These are phyloP conservation scores for Cepphus grylle DNA, from an alignment of 2,113 vertebrate genomes.

Conservation along the genomic window DNA sequence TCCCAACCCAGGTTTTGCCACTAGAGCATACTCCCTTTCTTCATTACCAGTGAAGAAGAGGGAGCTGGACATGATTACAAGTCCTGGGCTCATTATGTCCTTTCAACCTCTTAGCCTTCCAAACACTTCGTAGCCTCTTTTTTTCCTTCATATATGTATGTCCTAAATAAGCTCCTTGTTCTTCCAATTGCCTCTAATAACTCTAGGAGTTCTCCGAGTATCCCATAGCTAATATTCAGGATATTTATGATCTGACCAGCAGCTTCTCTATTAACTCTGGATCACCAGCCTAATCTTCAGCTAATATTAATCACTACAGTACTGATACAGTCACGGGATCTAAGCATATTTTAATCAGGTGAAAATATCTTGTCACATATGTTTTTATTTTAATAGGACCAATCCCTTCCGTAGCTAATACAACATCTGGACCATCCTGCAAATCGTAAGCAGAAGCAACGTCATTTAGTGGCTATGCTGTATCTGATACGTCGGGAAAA, in stretches of 20 bases:
- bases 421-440: neutral
- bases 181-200: neutral
- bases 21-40: neutral
- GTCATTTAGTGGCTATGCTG: neutral
- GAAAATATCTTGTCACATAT: neutral
- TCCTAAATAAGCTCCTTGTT: neutral
- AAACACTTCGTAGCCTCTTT: rapidly evolving
- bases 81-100: neutral
- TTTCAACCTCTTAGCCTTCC: neutral
- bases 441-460: neutral
- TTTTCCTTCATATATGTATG: neutral
- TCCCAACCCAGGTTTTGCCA: neutral
- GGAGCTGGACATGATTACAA: neutral
- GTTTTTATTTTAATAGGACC: neutral
- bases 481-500: neutral
- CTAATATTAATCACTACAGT: neutral
- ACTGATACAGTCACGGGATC: neutral
- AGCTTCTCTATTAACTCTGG: neutral
- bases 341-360: neutral
- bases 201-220: neutral
- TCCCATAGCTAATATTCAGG: neutral
- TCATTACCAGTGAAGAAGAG: neutral
- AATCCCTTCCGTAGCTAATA: neutral
- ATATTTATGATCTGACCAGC: neutral
- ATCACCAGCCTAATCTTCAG: neutral